Evolutionary conservation across 2,797 vertebrate genomes (phyloP).

Genomic region (Aselliscus stoliczkanus): DNA sequence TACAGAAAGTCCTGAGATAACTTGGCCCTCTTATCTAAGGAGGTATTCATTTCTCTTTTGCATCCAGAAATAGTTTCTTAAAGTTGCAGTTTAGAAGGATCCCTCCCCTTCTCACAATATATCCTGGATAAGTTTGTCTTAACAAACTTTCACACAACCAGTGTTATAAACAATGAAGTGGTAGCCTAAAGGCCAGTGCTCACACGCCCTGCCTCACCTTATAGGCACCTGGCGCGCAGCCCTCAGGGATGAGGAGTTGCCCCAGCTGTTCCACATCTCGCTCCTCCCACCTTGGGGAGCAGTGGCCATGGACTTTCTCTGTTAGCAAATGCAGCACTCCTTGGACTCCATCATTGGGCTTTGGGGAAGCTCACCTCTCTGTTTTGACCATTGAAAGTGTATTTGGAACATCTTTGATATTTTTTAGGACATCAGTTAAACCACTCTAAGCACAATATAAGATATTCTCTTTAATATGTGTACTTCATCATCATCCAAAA

Average conservation of each 20-base stretch:
- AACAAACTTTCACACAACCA: not conserved
- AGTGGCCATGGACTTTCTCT: not conserved
- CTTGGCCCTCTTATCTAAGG: not conserved
- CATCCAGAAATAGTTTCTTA: not conserved
- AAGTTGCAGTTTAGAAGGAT: not conserved
- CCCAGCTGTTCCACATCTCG: not conserved
- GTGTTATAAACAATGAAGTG: not conserved
- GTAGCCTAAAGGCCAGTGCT: not conserved
- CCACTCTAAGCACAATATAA: not conserved
- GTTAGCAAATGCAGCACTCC: not conserved
- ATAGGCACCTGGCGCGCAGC: not conserved
- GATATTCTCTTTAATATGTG: not conserved
- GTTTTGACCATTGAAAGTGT: not conserved
- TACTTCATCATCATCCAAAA: not conserved
- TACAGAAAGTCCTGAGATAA: constrained; percentile 13
- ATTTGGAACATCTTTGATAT: not conserved
- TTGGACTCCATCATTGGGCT: not conserved
- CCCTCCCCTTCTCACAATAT: not conserved
- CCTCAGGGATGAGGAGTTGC: not conserved
- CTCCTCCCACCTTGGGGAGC: not conserved
- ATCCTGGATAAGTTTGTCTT: not conserved
- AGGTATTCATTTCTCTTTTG: constrained; percentile 10
- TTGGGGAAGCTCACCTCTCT: not conserved
- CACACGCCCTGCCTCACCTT: not conserved
- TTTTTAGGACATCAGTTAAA: constrained; percentile 27